phyloP scores from a whole-genome alignment of 2,888 invertebrate genomes.

The Liopterus haemorrhoidalis region DNA sequence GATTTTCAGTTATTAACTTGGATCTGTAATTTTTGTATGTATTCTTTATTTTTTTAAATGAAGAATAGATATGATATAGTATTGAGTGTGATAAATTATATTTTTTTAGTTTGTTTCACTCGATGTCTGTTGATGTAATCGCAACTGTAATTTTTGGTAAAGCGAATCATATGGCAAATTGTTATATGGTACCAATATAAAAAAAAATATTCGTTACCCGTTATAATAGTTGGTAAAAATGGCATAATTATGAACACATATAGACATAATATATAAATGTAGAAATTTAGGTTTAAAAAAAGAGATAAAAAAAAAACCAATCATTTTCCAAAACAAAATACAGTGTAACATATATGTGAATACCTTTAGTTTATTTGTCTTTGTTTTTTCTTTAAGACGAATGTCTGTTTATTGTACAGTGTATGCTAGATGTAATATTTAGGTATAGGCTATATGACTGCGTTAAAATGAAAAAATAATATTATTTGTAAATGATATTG shows the following conservation, averaged over 20 bases:
- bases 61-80: no score
- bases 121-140: slow-evolving; percentile 11
- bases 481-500: slow-evolving; percentile 47
- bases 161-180: no score
- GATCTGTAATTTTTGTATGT: no score
- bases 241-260: slow-evolving; percentile 41
- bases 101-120: slow-evolving; percentile 14
- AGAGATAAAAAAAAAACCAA: slow-evolving; percentile 30
- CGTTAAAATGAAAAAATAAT: slow-evolving; percentile 42
- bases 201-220: slow-evolving; percentile 43
- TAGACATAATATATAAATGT: slow-evolving; percentile 44
- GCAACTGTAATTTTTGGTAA: slow-evolving; percentile 22
- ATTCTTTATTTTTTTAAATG: no score
- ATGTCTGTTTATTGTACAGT: slow-evolving; percentile 42
- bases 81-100: no score
- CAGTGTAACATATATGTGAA: slow-evolving; percentile 47
- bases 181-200: slow-evolving; percentile 15
- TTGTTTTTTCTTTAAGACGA: slow-evolving; percentile 34
- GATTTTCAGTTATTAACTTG: no score
- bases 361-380: slow-evolving; percentile 44
- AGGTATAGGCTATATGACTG: slow-evolving; percentile 39
- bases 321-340: slow-evolving; percentile 43
- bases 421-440: slow-evolving; percentile 47
- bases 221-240: slow-evolving; percentile 44
- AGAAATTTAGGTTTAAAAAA: slow-evolving; percentile 37